phyloP scores from a whole-genome alignment of 2,888 invertebrate genomes.

The Seira ritae region DNA sequence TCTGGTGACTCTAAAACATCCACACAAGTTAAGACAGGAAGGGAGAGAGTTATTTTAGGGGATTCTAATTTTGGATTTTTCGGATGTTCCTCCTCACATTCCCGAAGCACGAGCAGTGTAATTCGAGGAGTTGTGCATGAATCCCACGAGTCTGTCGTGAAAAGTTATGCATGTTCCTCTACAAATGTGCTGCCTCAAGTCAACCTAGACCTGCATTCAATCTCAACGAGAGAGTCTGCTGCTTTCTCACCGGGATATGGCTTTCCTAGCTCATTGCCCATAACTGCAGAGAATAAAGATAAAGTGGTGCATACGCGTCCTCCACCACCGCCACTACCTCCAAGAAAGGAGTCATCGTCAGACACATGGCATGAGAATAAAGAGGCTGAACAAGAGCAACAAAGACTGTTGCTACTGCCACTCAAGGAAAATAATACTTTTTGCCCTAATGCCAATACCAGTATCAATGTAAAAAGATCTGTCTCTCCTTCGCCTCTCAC shows the following conservation, averaged over 20 bases:
- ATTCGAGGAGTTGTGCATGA: conserved; percentile 30
- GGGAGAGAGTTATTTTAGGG: conserved; percentile 68
- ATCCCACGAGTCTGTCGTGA: conserved; percentile 43
- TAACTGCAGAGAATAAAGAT: conserved; percentile 35
- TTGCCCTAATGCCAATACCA: conserved; percentile 33
- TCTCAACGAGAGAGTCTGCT: conserved; percentile 42
- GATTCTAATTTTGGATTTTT: conserved; percentile 70
- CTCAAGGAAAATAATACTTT: conserved; percentile 61
- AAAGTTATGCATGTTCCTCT: neutral
- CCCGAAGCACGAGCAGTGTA: conserved; percentile 21
- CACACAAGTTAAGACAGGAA: conserved; percentile 52
- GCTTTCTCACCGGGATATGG: conserved; percentile 51
- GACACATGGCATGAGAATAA: conserved; percentile 60
- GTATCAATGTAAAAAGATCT: conserved; percentile 39
- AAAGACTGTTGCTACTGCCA: conserved; percentile 33
- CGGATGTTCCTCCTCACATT: conserved; percentile 54
- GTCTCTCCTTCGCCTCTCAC: conserved; percentile 30
- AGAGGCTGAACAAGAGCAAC: conserved; percentile 17
- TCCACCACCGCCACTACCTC: conserved; percentile 33
- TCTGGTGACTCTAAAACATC: neutral
- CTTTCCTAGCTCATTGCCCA: conserved; percentile 49
- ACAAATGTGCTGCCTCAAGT: conserved; percentile 54
- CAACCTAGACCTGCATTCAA: conserved; percentile 68
- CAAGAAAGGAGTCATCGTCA: conserved; percentile 17
- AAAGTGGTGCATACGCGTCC: conserved; percentile 26